Evolutionary conservation across 2,888 invertebrate genomes (phyloP).

Genomic region (Pterobdella sp.): DNA sequence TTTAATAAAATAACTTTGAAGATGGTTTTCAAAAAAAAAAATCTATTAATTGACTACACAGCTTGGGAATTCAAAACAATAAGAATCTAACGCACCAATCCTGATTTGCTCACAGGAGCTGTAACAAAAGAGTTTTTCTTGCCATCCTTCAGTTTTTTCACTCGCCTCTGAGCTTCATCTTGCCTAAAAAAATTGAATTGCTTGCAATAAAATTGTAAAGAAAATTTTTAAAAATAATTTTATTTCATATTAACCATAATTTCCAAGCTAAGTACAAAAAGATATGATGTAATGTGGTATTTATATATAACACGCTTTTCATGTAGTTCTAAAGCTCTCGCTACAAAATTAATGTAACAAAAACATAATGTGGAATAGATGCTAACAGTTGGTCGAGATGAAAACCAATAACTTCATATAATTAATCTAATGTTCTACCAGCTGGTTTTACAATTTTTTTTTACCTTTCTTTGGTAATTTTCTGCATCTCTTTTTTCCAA

Average conservation of each 20-base stretch:
- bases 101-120: slow-evolving; percentile 34
- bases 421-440: too few species aligned
- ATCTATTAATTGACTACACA: not conserved
- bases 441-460: not conserved
- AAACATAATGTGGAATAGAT: slow-evolving; percentile 2
- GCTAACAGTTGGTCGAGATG: not conserved
- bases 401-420: not conserved
- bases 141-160: slow-evolving; percentile 37
- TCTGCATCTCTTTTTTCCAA: slow-evolving; percentile 83
- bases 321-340: not conserved
- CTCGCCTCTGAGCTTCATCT: slow-evolving; percentile 34
- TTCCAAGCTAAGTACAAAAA: too few species aligned
- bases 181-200: slow-evolving; percentile 27
- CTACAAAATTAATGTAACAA: too few species aligned
- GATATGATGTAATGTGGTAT: not conserved
- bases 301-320: not conserved
- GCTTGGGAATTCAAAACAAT: too few species aligned
- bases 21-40: not conserved
- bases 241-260: too few species aligned
- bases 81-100: slow-evolving; percentile 34
- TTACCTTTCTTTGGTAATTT: slow-evolving; percentile 74
- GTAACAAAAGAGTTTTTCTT: slow-evolving; percentile 31
- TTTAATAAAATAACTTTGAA: slow-evolving; percentile 25
- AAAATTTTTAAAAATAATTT: not conserved
- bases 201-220: not conserved